These are phyloP conservation scores for Eulacestoma nigropectus DNA, from an alignment of 2,113 vertebrate species.

Conservation along the genomic window DNA sequence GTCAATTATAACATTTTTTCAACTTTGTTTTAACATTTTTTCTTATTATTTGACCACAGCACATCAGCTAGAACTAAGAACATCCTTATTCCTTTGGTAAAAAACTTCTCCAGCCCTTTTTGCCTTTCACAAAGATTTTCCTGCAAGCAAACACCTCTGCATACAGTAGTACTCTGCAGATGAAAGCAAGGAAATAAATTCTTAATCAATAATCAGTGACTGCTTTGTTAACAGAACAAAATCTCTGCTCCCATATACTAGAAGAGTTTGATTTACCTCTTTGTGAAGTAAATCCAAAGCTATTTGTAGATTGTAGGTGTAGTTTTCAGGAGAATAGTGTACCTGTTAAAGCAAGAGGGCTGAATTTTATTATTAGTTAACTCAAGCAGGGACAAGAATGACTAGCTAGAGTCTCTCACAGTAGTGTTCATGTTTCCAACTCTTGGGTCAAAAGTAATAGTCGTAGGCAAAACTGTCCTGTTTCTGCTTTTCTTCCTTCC, in stretches of 20 bases:
- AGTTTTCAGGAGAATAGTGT: slow-evolving; percentile 62
- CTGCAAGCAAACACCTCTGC: background rate
- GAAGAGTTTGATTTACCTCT: slow-evolving; percentile 62
- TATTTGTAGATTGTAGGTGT: slow-evolving; percentile 22
- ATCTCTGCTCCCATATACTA: background rate
- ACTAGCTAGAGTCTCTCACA: background rate
- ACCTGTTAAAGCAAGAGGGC: slow-evolving; percentile 37
- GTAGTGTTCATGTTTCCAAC: background rate
- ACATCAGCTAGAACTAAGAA: background rate
- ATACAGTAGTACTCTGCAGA: background rate
- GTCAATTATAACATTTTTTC: background rate
- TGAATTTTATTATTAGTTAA: background rate
- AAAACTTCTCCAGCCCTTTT: background rate
- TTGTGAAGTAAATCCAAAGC: slow-evolving; percentile 73
- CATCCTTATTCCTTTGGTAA: background rate
- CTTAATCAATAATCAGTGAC: background rate
- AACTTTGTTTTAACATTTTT: background rate
- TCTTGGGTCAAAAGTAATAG: background rate
- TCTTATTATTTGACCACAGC: background rate
- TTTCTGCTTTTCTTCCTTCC: background rate
- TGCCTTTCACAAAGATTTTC: background rate
- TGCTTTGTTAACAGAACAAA: background rate
- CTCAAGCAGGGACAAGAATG: background rate
- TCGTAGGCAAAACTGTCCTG: background rate
- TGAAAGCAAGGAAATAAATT: background rate